These are phyloP conservation scores for Acropora tenuis DNA, from an alignment of 64 coral and sea anemone species.

Conservation along the genomic window DNA sequence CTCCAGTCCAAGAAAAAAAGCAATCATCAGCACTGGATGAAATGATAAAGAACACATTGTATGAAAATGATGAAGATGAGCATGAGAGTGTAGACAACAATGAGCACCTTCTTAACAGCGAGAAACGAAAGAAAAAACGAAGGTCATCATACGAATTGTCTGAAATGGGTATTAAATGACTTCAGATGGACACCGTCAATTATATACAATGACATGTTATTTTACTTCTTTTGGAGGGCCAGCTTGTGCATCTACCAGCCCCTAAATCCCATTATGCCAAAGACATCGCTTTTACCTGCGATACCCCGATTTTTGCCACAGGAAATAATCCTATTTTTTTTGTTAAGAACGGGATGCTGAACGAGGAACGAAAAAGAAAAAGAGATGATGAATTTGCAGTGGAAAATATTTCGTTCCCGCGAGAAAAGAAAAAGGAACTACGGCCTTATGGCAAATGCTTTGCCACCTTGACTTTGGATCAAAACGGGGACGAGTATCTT, in stretches of 20 bases:
- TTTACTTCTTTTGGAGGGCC: slow-evolving; percentile 37
- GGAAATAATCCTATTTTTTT: slow-evolving; percentile 35
- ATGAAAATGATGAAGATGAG: not conserved
- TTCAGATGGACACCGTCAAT: slow-evolving; percentile 52
- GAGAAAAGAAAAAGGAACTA: no score
- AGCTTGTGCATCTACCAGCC: slow-evolving; percentile 24
- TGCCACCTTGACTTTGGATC: no score
- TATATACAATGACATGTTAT: slow-evolving; percentile 20
- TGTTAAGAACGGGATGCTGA: slow-evolving; percentile 24
- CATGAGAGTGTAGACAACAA: not conserved
- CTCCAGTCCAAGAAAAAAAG: slow-evolving; percentile 20
- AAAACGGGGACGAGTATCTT: no score
- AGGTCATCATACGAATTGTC: not conserved
- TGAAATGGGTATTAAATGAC: slow-evolving; percentile 28
- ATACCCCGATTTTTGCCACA: slow-evolving; percentile 44
- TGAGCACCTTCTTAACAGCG: not conserved
- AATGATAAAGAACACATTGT: not conserved
- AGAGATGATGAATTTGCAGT: slow-evolving; percentile 37
- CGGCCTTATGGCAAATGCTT: no score
- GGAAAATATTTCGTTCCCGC: no score
- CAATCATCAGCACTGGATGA: not conserved
- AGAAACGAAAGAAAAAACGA: slow-evolving; percentile 6
- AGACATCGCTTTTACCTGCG: slow-evolving; percentile 16
- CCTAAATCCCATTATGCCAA: slow-evolving; percentile 54
- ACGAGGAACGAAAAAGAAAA: slow-evolving; percentile 36